Evolutionary conservation across 2,888 invertebrate species (phyloP).

Genomic region (Drymonia ruficornis): DNA sequence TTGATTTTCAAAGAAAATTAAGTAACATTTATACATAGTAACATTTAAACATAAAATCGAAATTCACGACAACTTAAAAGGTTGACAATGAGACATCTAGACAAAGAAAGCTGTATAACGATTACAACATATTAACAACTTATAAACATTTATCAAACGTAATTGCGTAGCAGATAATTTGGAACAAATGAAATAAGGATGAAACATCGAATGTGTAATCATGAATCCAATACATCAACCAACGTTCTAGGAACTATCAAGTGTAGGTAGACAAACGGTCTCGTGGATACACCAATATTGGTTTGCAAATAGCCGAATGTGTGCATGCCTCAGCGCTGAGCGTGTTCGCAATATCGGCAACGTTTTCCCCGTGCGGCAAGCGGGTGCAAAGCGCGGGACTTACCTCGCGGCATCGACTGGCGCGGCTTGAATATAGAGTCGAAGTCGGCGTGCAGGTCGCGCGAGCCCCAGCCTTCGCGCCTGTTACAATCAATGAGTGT

Average conservation of each 20-base stretch:
- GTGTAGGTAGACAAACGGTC: not conserved
- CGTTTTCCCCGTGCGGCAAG: conserved; percentile 68
- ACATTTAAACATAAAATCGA: too few relatives aligned
- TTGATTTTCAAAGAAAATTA: too few relatives aligned
- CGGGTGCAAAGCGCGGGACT: conserved; percentile 59
- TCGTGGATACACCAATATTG: conserved; percentile 1
- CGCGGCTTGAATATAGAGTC: conserved; percentile 88
- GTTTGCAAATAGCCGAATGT: not conserved
- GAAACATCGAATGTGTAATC: not conserved
- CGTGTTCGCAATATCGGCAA: conserved; percentile 60
- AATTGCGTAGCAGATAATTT: conserved; percentile 1
- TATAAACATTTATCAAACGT: not conserved
- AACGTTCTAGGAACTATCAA: too few relatives aligned
- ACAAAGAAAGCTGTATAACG: not conserved
- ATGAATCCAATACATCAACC: too few relatives aligned
- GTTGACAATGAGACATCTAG: not conserved
- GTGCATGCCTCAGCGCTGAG: conserved; percentile 30
- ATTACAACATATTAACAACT: not conserved
- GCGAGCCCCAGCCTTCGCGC: conserved; percentile 84
- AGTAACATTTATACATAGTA: too few relatives aligned
- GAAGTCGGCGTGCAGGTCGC: conserved; percentile 89
- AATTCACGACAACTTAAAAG: too few relatives aligned
- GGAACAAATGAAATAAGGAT: not conserved
- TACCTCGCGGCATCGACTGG: conserved; percentile 89
- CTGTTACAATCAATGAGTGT: conserved; percentile 40